These are phyloP conservation scores for Eucera pruinosa DNA, from an alignment of 2,888 invertebrate genomes.

Conservation along the genomic window DNA sequence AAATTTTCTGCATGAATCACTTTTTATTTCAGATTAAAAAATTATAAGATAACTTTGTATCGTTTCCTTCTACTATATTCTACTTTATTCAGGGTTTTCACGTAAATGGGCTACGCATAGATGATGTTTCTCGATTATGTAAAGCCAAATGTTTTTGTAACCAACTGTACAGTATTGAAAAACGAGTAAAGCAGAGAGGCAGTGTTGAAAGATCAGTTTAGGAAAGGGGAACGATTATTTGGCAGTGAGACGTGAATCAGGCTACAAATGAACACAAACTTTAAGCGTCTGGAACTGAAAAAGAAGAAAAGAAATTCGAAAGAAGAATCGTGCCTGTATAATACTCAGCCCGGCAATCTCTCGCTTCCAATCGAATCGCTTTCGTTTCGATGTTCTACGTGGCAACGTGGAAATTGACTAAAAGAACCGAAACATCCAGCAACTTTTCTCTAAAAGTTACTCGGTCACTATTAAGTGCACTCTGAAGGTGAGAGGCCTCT, in stretches of 20 bases:
- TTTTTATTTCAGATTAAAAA: too few species aligned
- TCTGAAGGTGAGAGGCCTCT: conserved; percentile 86
- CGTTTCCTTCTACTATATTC: too few species aligned
- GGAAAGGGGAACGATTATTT: conserved; percentile 26
- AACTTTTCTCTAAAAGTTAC: conserved; percentile 69
- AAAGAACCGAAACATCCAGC: conserved; percentile 47
- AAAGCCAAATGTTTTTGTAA: too few species aligned
- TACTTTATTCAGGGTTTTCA: too few species aligned
- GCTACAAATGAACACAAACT: conserved; percentile 46
- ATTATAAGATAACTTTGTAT: too few species aligned
- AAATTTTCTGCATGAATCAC: too few species aligned
- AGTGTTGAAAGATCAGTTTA: conserved; percentile 37
- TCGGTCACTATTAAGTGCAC: conserved; percentile 85
- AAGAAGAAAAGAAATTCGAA: neutral
- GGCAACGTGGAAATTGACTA: conserved; percentile 61
- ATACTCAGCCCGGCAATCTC: conserved; percentile 43
- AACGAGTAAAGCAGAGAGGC: conserved; percentile 35
- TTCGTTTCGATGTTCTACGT: conserved; percentile 33
- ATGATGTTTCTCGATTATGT: too few species aligned
- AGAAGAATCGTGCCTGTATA: conserved; percentile 33
- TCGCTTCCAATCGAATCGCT: conserved; percentile 11
- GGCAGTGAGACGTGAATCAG: conserved; percentile 43
- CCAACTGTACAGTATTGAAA: neutral
- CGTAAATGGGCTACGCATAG: too few species aligned
- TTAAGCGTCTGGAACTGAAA: conserved; percentile 1